Percentiles rank a stretch among this genome's conserved stretches.
Evolutionary conservation across 2,113 vertebrate genomes (phyloP).

Genomic region (Oncorhynchus nerka): DNA sequence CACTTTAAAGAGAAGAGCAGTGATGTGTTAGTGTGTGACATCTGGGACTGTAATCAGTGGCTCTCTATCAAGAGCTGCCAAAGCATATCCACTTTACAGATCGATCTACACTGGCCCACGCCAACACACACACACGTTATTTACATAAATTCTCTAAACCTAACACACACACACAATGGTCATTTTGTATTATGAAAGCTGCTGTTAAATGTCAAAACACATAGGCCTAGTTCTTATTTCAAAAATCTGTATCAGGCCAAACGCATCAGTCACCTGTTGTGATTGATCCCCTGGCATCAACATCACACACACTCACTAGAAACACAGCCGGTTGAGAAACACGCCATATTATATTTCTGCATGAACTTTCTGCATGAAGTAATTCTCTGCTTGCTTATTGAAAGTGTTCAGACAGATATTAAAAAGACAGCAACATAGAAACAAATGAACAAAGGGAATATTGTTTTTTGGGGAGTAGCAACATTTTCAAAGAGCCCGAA

Average conservation of each 20-base stretch:
- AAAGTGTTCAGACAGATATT: slow-evolving; percentile 33
- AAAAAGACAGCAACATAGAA: slow-evolving; percentile 43
- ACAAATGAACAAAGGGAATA: slow-evolving; percentile 72
- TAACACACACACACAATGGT: slow-evolving; percentile 23
- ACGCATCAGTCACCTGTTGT: too few relatives aligned
- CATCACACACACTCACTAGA: not conserved
- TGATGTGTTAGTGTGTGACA: slow-evolving; percentile 86
- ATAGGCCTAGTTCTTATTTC: not conserved
- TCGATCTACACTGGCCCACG: slow-evolving; percentile 88
- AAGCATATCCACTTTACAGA: slow-evolving; percentile 99
- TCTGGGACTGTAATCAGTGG: slow-evolving; percentile 97
- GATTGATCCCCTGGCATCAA: too few relatives aligned
- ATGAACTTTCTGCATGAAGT: not conserved
- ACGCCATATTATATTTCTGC: slow-evolving; percentile 1
- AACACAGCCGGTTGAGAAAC: slow-evolving; percentile 10
- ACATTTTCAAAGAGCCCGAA: slow-evolving; percentile 52
- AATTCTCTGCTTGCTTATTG: not conserved
- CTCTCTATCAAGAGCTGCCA: slow-evolving; percentile 97
- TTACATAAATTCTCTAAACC: slow-evolving; percentile 8
- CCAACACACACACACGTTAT: slow-evolving; percentile 76
- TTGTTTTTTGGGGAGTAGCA: slow-evolving; percentile 58
- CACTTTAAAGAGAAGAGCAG: slow-evolving; percentile 72
- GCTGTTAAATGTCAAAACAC: too few relatives aligned
- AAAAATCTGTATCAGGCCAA: too few relatives aligned
- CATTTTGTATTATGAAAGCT: too few relatives aligned